A percentile compares a stretch with the other conserved stretches of the same genome.
Evolutionary conservation across 2,797 vertebrate genomes (phyloP).

Genomic region (Brotula barbata): DNA sequence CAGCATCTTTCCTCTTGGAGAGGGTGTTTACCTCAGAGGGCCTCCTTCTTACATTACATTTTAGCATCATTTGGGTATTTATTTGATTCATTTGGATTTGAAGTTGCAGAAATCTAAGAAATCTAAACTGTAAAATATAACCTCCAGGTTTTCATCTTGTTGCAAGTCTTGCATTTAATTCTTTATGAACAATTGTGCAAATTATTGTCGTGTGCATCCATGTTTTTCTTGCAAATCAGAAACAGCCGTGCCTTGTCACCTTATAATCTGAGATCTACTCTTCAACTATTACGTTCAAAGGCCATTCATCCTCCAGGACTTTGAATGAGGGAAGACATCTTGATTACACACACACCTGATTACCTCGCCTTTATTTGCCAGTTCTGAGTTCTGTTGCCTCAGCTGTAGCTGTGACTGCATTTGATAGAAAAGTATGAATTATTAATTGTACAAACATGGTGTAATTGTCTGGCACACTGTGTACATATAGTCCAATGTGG

Average conservation of each 20-base stretch:
- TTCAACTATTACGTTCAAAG: not conserved
- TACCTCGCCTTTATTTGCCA: slow-evolving; percentile 54
- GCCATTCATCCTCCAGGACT: slow-evolving; percentile 2
- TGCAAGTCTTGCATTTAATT: too few relatives aligned
- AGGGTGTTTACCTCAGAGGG: slow-evolving; percentile 12
- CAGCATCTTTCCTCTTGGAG: slow-evolving; percentile 2
- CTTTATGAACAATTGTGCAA: too few relatives aligned
- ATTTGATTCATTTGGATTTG: too few relatives aligned
- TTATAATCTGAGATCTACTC: too few relatives aligned
- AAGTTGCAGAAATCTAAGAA: too few relatives aligned
- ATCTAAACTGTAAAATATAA: too few relatives aligned
- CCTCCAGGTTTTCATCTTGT: too few relatives aligned
- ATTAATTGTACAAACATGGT: slow-evolving; percentile 72
- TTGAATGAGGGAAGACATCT: slow-evolving; percentile 8
- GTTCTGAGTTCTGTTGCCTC: slow-evolving; percentile 43
- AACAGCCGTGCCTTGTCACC: too few relatives aligned
- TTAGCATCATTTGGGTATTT: too few relatives aligned
- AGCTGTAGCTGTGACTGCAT: slow-evolving; percentile 57
- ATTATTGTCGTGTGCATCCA: too few relatives aligned
- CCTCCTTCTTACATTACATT: slow-evolving; percentile 6
- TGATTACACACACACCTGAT: slow-evolving; percentile 56
- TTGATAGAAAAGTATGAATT: slow-evolving; percentile 66
- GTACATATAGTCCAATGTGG: slow-evolving; percentile 59
- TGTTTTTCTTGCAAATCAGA: too few relatives aligned
- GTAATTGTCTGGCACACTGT: slow-evolving; percentile 69